Evolutionary conservation across 37 sponge, comb jelly and placozoan genomes (phyloP), one percentile per base, ranked within the genome.

Genomic region (Beroe ovata): DNA sequence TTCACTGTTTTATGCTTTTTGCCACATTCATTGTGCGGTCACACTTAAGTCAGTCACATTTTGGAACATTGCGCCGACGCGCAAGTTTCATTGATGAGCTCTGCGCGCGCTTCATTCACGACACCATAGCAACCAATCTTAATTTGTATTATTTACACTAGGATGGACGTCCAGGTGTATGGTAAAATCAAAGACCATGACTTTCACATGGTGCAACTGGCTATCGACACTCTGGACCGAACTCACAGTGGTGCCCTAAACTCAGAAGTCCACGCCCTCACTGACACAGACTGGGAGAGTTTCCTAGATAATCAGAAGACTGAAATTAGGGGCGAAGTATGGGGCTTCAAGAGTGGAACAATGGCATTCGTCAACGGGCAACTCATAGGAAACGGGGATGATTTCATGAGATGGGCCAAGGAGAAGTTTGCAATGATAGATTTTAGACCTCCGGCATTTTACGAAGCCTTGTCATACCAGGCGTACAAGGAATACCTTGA

Each of bases 401-500:
- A 60, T 25, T 60, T 93, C 42, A 60, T 92, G 22, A 0, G 59
- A 25, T 92, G 92, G 94, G 91, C 91, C 3, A 93, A 64, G 28
- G 60, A 93, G 16, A 89, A 72, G 38, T 92, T 59, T 26, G 91
- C 58, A 38, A 64, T 64, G 60, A 8, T 28, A 21, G 93, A 93
- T 90, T 71, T 72, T 25, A 60, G 84, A 64, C 92, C 91, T 26
- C 88, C 77, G 6, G 64, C 90, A 20, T 90, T 89, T 60, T 93
- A 92, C 59, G 88, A 89, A 21, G 88, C 66, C 22, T 29, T 91
- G 40, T 90, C 93, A 41, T 89, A 62, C 38, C 89, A 92, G 20
- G 91, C 93, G 11, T 93, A 93, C 88, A 93, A 93, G 11, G 39
- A 29, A 1, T 72, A 89, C 42, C 84, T 93, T 90, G 39, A 33